A percentile compares a stretch with the other conserved stretches of the same genome.
These are phyloP conservation scores for Ceratosolen fusciceps DNA, from an alignment of 1,140 invertebrate genomes.

Conservation along the genomic window DNA sequence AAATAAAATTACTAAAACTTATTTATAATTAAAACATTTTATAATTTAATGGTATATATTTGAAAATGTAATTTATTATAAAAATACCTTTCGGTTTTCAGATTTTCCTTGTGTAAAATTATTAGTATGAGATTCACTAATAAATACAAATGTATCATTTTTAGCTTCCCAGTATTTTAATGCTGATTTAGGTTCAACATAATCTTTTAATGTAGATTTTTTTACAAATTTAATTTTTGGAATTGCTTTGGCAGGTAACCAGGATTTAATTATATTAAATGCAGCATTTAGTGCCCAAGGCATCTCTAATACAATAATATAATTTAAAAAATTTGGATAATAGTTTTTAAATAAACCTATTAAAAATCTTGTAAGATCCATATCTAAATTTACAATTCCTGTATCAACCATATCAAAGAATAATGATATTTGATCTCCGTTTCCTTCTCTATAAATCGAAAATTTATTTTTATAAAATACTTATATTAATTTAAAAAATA, in stretches of 20 bases:
- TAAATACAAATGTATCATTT: constrained; percentile 81
- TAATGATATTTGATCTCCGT: constrained; percentile 84
- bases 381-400: constrained; percentile 89
- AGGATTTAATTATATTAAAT: constrained; percentile 92
- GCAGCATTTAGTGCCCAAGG: constrained; percentile 94
- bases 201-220: constrained; percentile 83
- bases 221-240: constrained; percentile 91
- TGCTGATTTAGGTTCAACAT: constrained; percentile 81
- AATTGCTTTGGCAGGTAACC: constrained; percentile 90
- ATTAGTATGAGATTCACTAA: constrained; percentile 72
- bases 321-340: constrained; percentile 92
- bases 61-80: constrained; percentile 30
- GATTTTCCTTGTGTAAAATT: constrained; percentile 69
- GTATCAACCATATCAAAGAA: constrained; percentile 92
- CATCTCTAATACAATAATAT: constrained; percentile 94
- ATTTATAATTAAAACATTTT: no score
- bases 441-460: constrained; percentile 74
- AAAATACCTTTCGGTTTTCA: constrained; percentile 72
- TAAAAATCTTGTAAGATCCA: constrained; percentile 88
- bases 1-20: constrained; percentile 6
- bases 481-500: not conserved
- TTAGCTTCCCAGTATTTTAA: constrained; percentile 88
- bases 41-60: no score
- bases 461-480: constrained; percentile 29
- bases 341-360: constrained; percentile 90